Evolutionary conservation across 2,113 vertebrate genomes (phyloP).

Genomic region (Ptilorrhoa leucosticta): DNA sequence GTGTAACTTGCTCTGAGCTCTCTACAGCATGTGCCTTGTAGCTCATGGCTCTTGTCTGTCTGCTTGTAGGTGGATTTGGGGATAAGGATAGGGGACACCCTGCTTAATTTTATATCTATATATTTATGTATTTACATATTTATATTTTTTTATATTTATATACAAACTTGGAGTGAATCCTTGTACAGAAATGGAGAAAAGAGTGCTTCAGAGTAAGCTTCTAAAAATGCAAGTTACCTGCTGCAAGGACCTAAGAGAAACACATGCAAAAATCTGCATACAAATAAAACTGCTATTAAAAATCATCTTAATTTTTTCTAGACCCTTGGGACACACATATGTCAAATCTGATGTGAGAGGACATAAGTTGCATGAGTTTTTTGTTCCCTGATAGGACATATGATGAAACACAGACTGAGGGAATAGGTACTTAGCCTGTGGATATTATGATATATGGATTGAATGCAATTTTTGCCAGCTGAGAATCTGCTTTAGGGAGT

Average conservation of each 20-base stretch:
- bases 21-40: not conserved
- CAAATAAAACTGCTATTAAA: not conserved
- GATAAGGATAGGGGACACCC: not conserved
- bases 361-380: not conserved
- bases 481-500: not conserved
- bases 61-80: not conserved
- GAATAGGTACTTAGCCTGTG: not conserved
- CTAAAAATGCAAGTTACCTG: not conserved
- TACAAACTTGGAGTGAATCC: not conserved
- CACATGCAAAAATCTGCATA: not conserved
- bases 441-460: not conserved
- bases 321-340: not conserved
- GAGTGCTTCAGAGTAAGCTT: not conserved
- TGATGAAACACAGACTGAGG: not conserved
- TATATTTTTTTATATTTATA: not conserved
- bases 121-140: not conserved
- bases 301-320: not conserved
- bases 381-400: not conserved
- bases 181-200: not conserved
- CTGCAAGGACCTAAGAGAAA: not conserved
- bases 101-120: not conserved
- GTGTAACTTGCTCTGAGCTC: not conserved
- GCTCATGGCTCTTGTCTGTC: not conserved
- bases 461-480: not conserved
- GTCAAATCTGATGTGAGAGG: not conserved